Conservation (phyloP, 1,140 invertebrate species). For the Leptonema lineaticorne region DNA sequence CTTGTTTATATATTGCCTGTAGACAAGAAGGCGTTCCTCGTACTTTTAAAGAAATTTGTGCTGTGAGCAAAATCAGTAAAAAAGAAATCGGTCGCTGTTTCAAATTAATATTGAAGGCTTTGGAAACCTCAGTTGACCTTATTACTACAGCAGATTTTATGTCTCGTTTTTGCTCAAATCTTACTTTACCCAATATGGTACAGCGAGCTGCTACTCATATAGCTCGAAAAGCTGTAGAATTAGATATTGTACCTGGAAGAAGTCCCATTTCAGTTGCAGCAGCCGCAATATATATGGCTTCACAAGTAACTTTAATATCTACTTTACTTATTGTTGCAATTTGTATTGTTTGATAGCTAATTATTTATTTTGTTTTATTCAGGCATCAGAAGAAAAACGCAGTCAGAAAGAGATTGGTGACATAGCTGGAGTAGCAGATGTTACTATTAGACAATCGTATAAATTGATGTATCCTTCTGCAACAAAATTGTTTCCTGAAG, state of each 20-base stretch:
- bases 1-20: conserved; percentile 98
- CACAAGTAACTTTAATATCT: conserved; percentile 65
- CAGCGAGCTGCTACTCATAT: conserved; percentile 96
- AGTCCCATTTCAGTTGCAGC: conserved; percentile 99
- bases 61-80: conserved; percentile 97
- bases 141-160: conserved; percentile 99
- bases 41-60: conserved; percentile 99
- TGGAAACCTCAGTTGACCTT: conserved; percentile 94
- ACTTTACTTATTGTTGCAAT: not conserved
- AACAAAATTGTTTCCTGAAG: conserved; percentile 88
- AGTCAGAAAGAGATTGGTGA: conserved; percentile 98
- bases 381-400: conserved; percentile 92
- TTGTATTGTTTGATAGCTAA: conserved; percentile 1
- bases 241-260: conserved; percentile 97
- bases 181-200: conserved; percentile 85
- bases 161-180: conserved; percentile 87
- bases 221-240: conserved; percentile 92
- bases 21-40: conserved; percentile 97
- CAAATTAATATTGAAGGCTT: conserved; percentile 88
- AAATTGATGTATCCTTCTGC: conserved; percentile 97
- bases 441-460: conserved; percentile 97
- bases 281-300: conserved; percentile 99
- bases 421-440: conserved; percentile 97
- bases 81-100: conserved; percentile 99
- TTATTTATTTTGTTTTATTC: conserved; percentile 25